Evolutionary conservation across 2,888 invertebrate species (phyloP).

Genomic region (Polymixis lichenea): DNA sequence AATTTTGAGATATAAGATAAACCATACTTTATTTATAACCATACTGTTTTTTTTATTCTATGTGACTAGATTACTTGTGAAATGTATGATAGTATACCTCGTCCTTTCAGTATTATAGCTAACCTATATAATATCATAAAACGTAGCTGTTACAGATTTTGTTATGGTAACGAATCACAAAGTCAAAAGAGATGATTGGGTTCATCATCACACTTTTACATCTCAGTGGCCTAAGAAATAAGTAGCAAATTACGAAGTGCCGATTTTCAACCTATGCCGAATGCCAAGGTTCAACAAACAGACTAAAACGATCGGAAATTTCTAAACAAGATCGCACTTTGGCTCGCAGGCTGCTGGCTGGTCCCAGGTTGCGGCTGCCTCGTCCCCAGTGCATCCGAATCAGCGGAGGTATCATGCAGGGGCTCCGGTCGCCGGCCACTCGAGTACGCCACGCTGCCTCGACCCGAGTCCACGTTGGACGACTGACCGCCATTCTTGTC

Average conservation of each 20-base stretch:
- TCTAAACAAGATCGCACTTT: constrained; percentile 68
- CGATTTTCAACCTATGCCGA: not conserved
- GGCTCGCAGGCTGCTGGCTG: constrained; percentile 80
- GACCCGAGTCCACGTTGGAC: constrained; percentile 94
- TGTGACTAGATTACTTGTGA: not conserved
- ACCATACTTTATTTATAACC: too few species aligned
- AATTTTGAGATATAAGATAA: too few species aligned
- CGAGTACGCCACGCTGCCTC: constrained; percentile 95
- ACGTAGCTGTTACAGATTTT: not conserved
- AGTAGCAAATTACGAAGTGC: not conserved
- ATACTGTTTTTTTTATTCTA: too few species aligned
- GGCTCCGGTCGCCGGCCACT: constrained; percentile 92
- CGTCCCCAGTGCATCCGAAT: constrained; percentile 89
- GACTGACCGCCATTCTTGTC: constrained; percentile 94
- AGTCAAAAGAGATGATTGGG: too few species aligned
- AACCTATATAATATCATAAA: not conserved
- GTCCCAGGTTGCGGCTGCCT: constrained; percentile 82
- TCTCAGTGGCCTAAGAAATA: too few species aligned
- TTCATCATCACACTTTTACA: too few species aligned
- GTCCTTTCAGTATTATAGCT: too few species aligned
- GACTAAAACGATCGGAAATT: not conserved
- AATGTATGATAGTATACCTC: not conserved
- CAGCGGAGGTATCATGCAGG: constrained; percentile 90
- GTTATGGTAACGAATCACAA: not conserved
- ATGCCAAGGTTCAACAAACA: not conserved